These are phyloP conservation scores for Podocnemis expansa DNA, from an alignment of 2,113 vertebrate genomes.

Conservation along the genomic window DNA sequence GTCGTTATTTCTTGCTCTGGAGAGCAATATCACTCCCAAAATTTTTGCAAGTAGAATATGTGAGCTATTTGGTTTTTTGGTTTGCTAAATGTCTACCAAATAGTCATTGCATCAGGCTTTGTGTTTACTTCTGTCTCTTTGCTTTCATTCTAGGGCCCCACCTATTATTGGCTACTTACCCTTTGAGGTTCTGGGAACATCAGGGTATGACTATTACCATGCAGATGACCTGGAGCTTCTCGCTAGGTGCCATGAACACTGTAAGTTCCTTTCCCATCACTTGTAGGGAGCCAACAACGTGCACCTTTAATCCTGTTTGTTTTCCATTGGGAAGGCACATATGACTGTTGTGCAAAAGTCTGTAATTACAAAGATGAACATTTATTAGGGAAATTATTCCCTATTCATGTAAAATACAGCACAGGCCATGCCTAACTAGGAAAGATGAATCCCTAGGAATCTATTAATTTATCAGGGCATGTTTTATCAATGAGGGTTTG, in stretches of 20 bases:
- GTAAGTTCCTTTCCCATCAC: slow-evolving; percentile 73
- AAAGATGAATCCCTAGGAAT: background rate
- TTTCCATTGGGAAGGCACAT: background rate
- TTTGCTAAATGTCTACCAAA: background rate
- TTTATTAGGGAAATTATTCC: background rate
- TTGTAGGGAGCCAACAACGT: background rate
- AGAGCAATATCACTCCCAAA: background rate
- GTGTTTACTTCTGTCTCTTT: slow-evolving; percentile 31
- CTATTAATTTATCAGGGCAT: background rate
- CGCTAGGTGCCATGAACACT: slow-evolving; percentile 89
- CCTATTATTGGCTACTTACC: slow-evolving; percentile 91
- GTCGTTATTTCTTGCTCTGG: accelerated
- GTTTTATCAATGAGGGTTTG: background rate
- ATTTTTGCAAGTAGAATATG: background rate
- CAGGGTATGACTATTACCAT: slow-evolving; percentile 92
- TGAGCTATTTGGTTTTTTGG: background rate
- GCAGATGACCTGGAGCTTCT: slow-evolving; percentile 90
- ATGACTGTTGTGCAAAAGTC: background rate
- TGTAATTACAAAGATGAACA: background rate
- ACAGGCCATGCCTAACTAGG: background rate
- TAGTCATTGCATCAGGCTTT: background rate
- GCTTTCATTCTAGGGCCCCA: slow-evolving; percentile 80
- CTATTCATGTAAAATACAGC: background rate
- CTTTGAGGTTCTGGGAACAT: slow-evolving; percentile 91
- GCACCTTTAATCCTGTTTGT: background rate